Conservation (phyloP, 1,140 invertebrate species). For the Drosophila pachea region DNA sequence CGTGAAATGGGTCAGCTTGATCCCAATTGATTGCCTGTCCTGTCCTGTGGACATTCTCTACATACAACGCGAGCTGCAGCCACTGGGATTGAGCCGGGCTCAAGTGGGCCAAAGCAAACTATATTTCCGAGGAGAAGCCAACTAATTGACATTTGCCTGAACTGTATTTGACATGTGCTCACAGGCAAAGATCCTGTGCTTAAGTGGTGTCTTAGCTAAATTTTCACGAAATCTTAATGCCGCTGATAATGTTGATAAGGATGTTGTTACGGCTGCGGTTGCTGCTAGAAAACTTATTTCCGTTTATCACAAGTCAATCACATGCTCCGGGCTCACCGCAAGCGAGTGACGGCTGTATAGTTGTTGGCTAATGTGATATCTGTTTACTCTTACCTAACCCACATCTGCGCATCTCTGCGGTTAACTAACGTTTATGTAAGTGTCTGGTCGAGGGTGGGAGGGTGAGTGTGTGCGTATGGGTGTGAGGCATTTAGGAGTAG, state of each 20-base stretch:
- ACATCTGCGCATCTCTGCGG: conserved; percentile 33
- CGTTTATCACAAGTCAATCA: conserved; percentile 58
- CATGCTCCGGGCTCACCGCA: conserved; percentile 47
- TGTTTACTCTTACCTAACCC: conserved; percentile 13
- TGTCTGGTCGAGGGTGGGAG: background rate
- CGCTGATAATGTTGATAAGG: conserved; percentile 18
- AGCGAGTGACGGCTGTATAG: conserved; percentile 45
- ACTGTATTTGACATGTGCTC: conserved; percentile 24
- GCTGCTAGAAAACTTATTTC: conserved; percentile 14
- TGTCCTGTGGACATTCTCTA: too few species aligned
- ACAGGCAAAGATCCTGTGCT: background rate
- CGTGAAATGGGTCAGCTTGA: too few species aligned
- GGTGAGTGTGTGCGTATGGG: background rate
- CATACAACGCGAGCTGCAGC: too few species aligned
- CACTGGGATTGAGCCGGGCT: too few species aligned
- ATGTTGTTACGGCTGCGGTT: too few species aligned
- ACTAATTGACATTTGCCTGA: conserved; percentile 6
- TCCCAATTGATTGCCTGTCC: too few species aligned
- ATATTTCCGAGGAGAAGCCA: background rate
- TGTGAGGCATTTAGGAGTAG: conserved; percentile 13
- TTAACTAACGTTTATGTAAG: conserved; percentile 43
- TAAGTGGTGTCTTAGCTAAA: conserved; percentile 9
- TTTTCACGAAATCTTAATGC: conserved; percentile 22
- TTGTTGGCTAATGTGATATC: conserved; percentile 27
- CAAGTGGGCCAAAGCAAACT: too few species aligned